Evolutionary conservation across 2,797 vertebrate species (phyloP), one percentile per base, ranked within the genome.

Genomic region (Emydoidea blandingii): DNA sequence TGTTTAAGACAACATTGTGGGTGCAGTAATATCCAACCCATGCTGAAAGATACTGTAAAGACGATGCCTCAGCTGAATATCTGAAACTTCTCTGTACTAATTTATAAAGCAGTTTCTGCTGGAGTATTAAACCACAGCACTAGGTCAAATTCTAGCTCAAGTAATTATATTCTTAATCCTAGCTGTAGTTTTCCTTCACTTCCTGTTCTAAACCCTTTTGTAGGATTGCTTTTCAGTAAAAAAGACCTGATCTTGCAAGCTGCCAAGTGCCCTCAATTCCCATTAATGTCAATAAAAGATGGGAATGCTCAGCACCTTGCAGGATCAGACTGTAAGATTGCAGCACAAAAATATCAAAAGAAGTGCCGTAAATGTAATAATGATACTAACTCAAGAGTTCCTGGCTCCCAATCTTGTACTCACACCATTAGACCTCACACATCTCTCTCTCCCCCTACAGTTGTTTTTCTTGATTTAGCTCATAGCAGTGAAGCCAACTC

Each of bases 41-140:
- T 83, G 12, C 87, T 92, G 81, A 95, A 95, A 95, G 41, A 79
- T 80, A 79, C 59, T 90, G 78, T 88, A 79, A 95, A 95, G 89
- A 89, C 54, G n/a, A 76, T 74, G 12, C 31, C 37, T 92, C 96
- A 18, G 74, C 44, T 78, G 44, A 95, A 91, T n/a, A 90, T 79
- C 87, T 89, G 93, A 94, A 97, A 92, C 52, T 83, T 95, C 86
- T 95, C 29, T 49, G 74, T 49, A 49, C 44, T 78, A 49, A 78
- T 31, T 78, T 27, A 49, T 49, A 78, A 85, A 95, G 88, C 89
- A 94, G 6, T n/a, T 95, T 87, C 90, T 96, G 79, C 74, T 78
- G 68, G 80, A 94, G 93, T 96, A 87, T 94, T 62, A 93, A 95
- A 83, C 50, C 62, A 54, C 68, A 86, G 81, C 37, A 41, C 81